A percentile compares a stretch with the other conserved stretches of the same genome.
Evolutionary conservation across 2,888 invertebrate species (phyloP).

Genomic region (Barypeithes pellucidus): DNA sequence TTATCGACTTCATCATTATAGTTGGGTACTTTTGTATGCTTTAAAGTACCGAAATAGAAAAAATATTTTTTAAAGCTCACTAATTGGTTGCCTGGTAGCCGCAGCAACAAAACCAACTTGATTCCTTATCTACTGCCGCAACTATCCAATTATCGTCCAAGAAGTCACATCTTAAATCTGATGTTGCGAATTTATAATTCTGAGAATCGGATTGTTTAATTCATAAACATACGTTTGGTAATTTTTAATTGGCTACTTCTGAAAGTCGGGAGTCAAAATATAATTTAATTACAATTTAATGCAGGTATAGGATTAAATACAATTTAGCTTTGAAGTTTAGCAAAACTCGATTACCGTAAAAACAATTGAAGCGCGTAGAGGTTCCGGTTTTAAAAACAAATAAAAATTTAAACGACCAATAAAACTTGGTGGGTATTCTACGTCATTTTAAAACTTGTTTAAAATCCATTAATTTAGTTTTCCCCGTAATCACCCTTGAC

Average conservation of each 20-base stretch:
- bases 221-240: neutral
- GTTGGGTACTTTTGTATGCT: too few relatives aligned
- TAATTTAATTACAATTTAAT: constrained; percentile 5
- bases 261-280: neutral
- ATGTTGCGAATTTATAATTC: too few relatives aligned
- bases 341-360: neutral
- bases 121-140: too few relatives aligned
- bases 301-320: neutral
- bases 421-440: neutral
- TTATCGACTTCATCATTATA: too few relatives aligned
- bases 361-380: neutral
- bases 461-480: too few relatives aligned
- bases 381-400: neutral
- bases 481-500: too few relatives aligned
- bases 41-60: too few relatives aligned
- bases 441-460: neutral
- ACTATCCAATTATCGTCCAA: too few relatives aligned
- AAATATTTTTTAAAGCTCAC: too few relatives aligned
- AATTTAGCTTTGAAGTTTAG: neutral
- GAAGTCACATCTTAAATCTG: too few relatives aligned
- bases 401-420: neutral
- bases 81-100: too few relatives aligned
- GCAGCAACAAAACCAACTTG: too few relatives aligned
- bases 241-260: constrained; percentile 5
- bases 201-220: neutral